These are phyloP conservation scores for Linurgus olivaceus DNA, from an alignment of 2,797 vertebrate species.

Conservation along the genomic window DNA sequence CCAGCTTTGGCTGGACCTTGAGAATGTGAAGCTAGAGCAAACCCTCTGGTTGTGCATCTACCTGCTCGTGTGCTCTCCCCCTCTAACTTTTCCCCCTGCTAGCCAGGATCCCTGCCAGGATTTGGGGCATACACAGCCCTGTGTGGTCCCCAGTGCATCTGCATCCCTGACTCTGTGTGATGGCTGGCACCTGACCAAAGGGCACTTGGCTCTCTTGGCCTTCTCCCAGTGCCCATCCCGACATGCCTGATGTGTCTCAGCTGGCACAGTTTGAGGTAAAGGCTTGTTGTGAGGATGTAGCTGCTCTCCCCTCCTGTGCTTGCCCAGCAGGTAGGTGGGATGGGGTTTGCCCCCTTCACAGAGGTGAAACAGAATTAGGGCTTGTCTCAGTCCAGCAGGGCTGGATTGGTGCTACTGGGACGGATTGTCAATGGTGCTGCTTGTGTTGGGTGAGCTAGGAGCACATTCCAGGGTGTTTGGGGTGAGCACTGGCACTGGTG, in stretches of 20 bases:
- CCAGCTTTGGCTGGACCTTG: background rate
- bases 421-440: fast-evolving
- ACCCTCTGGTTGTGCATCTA: background rate
- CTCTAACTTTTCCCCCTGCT: background rate
- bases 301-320: background rate
- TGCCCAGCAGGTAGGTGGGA: background rate
- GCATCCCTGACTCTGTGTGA: background rate
- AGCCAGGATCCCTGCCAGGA: background rate
- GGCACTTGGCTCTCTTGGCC: background rate
- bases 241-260: background rate
- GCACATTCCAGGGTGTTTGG: background rate
- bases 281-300: background rate
- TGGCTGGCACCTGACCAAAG: background rate
- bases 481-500: fast-evolving
- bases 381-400: background rate
- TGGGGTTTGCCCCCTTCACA: background rate
- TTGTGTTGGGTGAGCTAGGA: background rate
- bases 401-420: background rate
- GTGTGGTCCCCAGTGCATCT: fast-evolving
- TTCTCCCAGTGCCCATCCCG: fast-evolving
- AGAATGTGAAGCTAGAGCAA: background rate
- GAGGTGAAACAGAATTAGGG: background rate
- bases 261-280: background rate
- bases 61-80: background rate
- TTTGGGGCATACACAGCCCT: background rate